Evolutionary conservation across 2,113 vertebrate genomes (phyloP).

Genomic region (Peromyscus leucopus): DNA sequence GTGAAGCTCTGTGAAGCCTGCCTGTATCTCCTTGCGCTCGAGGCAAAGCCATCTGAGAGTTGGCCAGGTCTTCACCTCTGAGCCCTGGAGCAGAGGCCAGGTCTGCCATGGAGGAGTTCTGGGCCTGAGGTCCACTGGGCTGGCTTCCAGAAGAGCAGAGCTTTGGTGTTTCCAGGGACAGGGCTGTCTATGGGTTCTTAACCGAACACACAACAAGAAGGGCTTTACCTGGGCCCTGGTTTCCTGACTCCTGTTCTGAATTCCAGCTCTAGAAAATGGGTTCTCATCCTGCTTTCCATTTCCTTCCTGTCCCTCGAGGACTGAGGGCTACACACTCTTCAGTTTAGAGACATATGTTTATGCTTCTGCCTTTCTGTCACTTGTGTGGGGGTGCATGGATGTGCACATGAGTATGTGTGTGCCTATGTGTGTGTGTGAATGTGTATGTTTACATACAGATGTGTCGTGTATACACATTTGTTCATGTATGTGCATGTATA

Average conservation of each 20-base stretch:
- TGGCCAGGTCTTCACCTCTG: not conserved
- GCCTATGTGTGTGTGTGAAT: not conserved
- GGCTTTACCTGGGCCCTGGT: constrained; percentile 14
- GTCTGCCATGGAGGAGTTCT: not conserved
- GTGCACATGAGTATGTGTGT: not conserved
- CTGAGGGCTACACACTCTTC: not conserved
- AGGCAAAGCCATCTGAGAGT: not conserved
- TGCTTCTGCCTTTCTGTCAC: not conserved
- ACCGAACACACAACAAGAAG: not conserved
- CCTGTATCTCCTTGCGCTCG: not conserved
- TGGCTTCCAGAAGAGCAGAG: not conserved
- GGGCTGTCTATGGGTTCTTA: not conserved
- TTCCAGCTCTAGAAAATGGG: constrained; percentile 47
- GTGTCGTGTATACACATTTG: not conserved
- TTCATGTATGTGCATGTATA: not conserved
- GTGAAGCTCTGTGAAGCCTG: not conserved
- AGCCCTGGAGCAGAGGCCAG: not conserved
- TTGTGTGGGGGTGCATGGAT: not conserved
- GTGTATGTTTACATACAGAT: not conserved
- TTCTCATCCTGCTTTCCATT: not conserved
- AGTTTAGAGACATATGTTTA: not conserved
- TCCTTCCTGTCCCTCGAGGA: not conserved
- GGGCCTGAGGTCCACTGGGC: not conserved
- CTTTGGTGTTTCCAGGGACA: not conserved
- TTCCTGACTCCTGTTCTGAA: not conserved